phyloP scores from a whole-genome alignment of 1,140 invertebrate genomes.

The Tetranychus cinnabarinus region DNA sequence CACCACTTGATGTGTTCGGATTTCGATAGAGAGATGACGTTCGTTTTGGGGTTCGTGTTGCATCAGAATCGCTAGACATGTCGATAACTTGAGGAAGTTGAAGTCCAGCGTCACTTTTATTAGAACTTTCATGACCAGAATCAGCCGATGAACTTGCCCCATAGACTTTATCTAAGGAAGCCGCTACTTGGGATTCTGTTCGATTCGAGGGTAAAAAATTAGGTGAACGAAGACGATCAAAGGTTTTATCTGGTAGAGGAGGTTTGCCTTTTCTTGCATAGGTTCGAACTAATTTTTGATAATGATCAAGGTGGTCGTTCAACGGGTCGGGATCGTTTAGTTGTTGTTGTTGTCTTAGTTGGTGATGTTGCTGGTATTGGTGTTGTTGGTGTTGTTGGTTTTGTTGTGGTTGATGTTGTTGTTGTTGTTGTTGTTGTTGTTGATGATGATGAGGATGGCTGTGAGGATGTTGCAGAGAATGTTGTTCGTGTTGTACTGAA shows the following conservation, averaged over 20 bases:
- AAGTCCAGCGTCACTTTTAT: background rate
- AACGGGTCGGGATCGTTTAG: background rate
- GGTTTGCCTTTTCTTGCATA: background rate
- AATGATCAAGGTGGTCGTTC: constrained; percentile 58
- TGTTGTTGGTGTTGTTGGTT: background rate
- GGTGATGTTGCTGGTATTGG: too few relatives aligned
- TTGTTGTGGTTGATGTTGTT: background rate
- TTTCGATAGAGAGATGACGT: constrained; percentile 41
- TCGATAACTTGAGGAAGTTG: background rate
- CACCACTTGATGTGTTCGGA: background rate
- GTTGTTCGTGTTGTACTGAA: too few relatives aligned
- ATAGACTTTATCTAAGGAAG: too few relatives aligned
- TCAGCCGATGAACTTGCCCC: background rate
- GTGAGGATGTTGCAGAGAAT: too few relatives aligned
- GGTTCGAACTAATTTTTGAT: constrained; percentile 19
- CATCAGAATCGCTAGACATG: background rate
- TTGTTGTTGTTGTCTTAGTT: background rate
- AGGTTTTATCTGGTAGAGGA: too few relatives aligned
- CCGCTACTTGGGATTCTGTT: too few relatives aligned
- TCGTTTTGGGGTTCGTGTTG: constrained; percentile 28
- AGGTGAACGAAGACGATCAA: background rate
- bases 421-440: background rate
- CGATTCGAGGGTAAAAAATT: too few relatives aligned
- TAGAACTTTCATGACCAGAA: background rate
- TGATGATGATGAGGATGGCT: too few relatives aligned